Evolutionary conservation across 1,140 invertebrate species (phyloP).

Genomic region (Panagrolaimus sp.): DNA sequence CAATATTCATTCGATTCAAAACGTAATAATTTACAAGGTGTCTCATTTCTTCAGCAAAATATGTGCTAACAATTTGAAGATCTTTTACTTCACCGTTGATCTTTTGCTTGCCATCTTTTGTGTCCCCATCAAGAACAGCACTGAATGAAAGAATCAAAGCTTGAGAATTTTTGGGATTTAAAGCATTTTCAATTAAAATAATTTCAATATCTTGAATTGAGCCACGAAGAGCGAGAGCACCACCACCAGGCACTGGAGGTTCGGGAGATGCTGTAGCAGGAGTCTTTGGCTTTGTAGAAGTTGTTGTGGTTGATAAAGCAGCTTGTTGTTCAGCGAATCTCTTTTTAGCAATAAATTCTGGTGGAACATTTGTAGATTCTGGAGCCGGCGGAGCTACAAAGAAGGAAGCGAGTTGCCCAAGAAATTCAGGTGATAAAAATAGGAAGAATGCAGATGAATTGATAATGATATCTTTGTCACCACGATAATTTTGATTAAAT

Average conservation of each 20-base stretch:
- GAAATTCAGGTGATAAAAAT: conserved; percentile 54
- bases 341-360: conserved; percentile 6
- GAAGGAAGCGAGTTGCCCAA: conserved; percentile 50
- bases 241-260: conserved; percentile 25
- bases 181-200: conserved; percentile 82
- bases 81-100: conserved; percentile 68
- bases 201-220: conserved; percentile 85
- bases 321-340: conserved; percentile 6
- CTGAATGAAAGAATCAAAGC: conserved; percentile 81
- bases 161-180: conserved; percentile 71
- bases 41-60: conserved; percentile 46
- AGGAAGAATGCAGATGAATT: conserved; percentile 52
- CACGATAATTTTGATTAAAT: conserved; percentile 33
- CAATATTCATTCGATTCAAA: conserved; percentile 74
- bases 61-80: conserved; percentile 70
- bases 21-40: conserved; percentile 63
- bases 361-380: conserved; percentile 29
- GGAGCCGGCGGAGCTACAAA: conserved; percentile 47
- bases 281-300: conserved; percentile 30
- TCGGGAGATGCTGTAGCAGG: conserved; percentile 17
- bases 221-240: conserved; percentile 70
- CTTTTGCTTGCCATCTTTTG: conserved; percentile 53
- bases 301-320: conserved; percentile 45
- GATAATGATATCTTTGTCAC: conserved; percentile 47
- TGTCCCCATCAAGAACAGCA: conserved; percentile 59